A percentile compares a stretch with the other conserved stretches of the same genome.
These are phyloP conservation scores for Campoletis raptor DNA, from an alignment of 2,888 invertebrate genomes.

Conservation along the genomic window DNA sequence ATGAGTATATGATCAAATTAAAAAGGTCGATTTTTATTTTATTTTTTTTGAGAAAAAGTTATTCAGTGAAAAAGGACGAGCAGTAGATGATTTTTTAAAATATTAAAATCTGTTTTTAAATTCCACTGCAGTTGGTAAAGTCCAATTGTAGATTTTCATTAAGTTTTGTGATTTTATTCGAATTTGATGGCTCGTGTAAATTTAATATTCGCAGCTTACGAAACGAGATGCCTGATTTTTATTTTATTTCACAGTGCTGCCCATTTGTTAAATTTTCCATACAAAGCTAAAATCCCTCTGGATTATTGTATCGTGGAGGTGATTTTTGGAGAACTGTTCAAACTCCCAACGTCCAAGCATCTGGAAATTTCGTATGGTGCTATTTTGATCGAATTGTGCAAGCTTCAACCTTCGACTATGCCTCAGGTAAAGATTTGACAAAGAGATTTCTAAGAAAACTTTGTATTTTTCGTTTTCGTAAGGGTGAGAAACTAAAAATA, in stretches of 20 bases:
- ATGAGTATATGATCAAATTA: too few species aligned
- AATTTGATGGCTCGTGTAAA: neutral
- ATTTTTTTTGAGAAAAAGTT: neutral
- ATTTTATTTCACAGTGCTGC: slow-evolving; percentile 88
- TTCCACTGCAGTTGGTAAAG: neutral
- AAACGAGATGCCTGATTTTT: neutral
- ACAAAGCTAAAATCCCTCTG: slow-evolving; percentile 96
- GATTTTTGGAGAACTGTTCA: slow-evolving; percentile 97
- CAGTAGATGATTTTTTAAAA: too few species aligned
- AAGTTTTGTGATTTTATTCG: neutral
- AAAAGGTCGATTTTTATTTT: too few species aligned
- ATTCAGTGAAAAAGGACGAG: neutral
- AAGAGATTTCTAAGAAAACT: neutral
- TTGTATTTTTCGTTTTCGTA: too few species aligned
- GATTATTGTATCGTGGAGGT: slow-evolving; percentile 99
- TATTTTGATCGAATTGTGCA: slow-evolving; percentile 98
- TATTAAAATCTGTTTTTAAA: too few species aligned
- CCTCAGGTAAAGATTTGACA: slow-evolving; percentile 89
- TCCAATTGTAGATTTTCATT: neutral
- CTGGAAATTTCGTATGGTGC: slow-evolving; percentile 97
- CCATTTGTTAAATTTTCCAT: slow-evolving; percentile 95
- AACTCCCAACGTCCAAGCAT: slow-evolving; percentile 95
- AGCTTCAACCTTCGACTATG: slow-evolving; percentile 98
- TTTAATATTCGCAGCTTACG: neutral
- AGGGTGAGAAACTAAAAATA: too few species aligned